Percentiles rank a stretch among this genome's conserved stretches.
These are phyloP conservation scores for mouse (Mus musculus) DNA, from an alignment of 2,113 vertebrate genomes.

Conservation along the genomic window GRCm39 chrX:159726001-159726500, in stretches of 20 bases:
- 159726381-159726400: not conserved
- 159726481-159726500: not conserved
- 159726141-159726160: constrained; percentile 26
- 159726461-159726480: not conserved
- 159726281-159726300: not conserved
- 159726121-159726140: constrained; percentile 4
- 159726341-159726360: not conserved
- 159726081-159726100: not conserved
- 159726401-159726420: too few relatives aligned
- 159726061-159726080: not conserved
- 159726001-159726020: not conserved
- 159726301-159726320: not conserved
- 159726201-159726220: not conserved
- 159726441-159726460: not conserved
- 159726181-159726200: constrained; percentile 48
- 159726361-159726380: not conserved
- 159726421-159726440: too few relatives aligned
- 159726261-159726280: constrained; percentile 46
- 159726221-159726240: constrained; percentile 30
- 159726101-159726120: constrained; percentile 34
- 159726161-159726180: constrained; percentile 1
- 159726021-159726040: constrained; percentile 55
- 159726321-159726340: not conserved
- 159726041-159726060: not conserved
- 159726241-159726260: constrained; percentile 16